These are phyloP conservation scores for Escarpia spicata DNA, from an alignment of 2,888 invertebrate species.

Conservation along the genomic window DNA sequence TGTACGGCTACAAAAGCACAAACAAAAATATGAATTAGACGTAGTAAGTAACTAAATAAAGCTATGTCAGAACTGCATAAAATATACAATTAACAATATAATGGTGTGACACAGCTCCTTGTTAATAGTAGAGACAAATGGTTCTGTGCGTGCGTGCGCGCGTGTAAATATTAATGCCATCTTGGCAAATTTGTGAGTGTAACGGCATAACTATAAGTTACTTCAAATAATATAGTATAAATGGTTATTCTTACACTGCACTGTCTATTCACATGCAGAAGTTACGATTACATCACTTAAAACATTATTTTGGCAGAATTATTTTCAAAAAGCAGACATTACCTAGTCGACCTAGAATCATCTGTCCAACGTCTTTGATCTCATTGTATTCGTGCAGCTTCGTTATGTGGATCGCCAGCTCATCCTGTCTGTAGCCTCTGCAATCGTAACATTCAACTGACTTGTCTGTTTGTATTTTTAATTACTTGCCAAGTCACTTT, in stretches of 20 bases:
- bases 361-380: slow-evolving; percentile 59
- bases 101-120: too few relatives aligned
- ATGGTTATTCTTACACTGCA: too few relatives aligned
- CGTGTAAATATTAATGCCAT: neutral
- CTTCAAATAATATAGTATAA: too few relatives aligned
- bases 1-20: slow-evolving; percentile 49
- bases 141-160: too few relatives aligned
- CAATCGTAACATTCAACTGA: neutral
- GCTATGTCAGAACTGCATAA: too few relatives aligned
- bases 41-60: too few relatives aligned
- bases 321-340: slow-evolving; percentile 14
- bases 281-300: neutral
- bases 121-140: too few relatives aligned
- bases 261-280: neutral
- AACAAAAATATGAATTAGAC: slow-evolving; percentile 18
- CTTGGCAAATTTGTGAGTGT: neutral
- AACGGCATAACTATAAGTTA: too few relatives aligned
- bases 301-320: neutral
- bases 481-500: neutral
- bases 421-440: slow-evolving; percentile 53
- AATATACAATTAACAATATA: too few relatives aligned
- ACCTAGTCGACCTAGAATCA: slow-evolving; percentile 59
- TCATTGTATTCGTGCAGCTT: slow-evolving; percentile 62
- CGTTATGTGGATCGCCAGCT: slow-evolving; percentile 54
- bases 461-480: neutral